Percentiles rank a stretch among this genome's conserved stretches.
These are phyloP conservation scores for Ciconia boyciana DNA, from an alignment of 2,113 vertebrate species.

Conservation along the genomic window DNA sequence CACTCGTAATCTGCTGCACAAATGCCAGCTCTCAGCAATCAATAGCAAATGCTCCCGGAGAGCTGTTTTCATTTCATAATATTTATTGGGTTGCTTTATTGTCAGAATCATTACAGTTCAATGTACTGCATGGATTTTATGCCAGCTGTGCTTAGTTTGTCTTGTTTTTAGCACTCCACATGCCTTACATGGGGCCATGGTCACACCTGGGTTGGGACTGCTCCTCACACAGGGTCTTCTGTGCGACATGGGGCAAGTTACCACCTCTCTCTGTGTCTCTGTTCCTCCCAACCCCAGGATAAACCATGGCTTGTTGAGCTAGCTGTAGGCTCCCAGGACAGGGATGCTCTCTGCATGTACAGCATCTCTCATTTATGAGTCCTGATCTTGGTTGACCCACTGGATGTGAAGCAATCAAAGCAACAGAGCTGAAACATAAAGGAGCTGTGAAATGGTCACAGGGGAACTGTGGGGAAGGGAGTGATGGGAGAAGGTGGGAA, in stretches of 20 bases:
- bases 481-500: neutral
- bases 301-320: neutral
- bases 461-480: neutral
- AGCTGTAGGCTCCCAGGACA: neutral
- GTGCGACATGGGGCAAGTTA: neutral
- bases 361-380: neutral
- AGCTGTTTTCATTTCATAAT: slow-evolving; percentile 27
- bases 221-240: neutral
- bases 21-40: neutral
- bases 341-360: neutral
- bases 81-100: slow-evolving; percentile 27
- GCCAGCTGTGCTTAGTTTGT: slow-evolving; percentile 1
- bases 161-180: neutral
- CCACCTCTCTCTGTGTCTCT: neutral
- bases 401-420: neutral
- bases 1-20: neutral
- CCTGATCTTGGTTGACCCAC: neutral
- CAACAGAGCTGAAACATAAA: neutral
- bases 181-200: neutral
- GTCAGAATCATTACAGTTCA: slow-evolving; percentile 38
- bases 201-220: neutral
- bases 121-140: slow-evolving; percentile 25
- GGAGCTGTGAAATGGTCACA: neutral
- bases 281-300: no score
- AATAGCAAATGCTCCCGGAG: neutral